Evolutionary conservation across 2,888 invertebrate species (phyloP).

Genomic region (Thereva unica): DNA sequence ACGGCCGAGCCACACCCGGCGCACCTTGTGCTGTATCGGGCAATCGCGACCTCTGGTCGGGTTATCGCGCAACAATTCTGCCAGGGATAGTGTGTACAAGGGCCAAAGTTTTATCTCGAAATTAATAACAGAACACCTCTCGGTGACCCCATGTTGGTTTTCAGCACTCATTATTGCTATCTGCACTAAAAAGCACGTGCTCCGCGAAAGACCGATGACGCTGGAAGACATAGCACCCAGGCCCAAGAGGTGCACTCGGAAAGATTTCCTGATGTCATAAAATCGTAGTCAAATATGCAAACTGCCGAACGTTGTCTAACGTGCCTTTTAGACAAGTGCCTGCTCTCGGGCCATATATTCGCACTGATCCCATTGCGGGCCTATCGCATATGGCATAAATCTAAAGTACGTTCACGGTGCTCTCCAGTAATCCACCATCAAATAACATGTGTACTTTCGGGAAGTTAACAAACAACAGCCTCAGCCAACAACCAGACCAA

Average conservation of each 20-base stretch:
- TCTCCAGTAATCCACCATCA: conserved; percentile 2
- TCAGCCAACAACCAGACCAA: conserved; percentile 12
- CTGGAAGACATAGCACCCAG: conserved; percentile 23
- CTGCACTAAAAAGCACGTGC: conserved; percentile 6
- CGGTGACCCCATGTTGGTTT: no score
- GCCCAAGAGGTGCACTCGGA: conserved; percentile 17
- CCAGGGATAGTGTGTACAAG: no score
- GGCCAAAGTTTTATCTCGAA: no score
- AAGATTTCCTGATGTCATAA: conserved; percentile 30
- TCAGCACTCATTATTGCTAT: no score
- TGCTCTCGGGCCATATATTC: conserved; percentile 23
- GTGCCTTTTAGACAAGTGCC: conserved; percentile 7
- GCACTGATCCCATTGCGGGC: conserved; percentile 27
- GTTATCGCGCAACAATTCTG: no score
- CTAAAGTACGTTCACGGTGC: conserved; percentile 5
- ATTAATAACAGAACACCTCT: no score
- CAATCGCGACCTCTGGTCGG: no score
- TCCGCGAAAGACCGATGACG: conserved; percentile 7
- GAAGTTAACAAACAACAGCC: conserved; percentile 20
- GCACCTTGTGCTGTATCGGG: no score
- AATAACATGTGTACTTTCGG: conserved; percentile 15
- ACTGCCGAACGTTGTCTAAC: conserved; percentile 16
- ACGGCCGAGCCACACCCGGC: no score
- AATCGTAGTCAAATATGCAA: conserved; percentile 32
- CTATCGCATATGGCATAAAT: conserved; percentile 29